phyloP scores from a whole-genome alignment of 2,797 vertebrate species.

The Limosa lapponica region DNA sequence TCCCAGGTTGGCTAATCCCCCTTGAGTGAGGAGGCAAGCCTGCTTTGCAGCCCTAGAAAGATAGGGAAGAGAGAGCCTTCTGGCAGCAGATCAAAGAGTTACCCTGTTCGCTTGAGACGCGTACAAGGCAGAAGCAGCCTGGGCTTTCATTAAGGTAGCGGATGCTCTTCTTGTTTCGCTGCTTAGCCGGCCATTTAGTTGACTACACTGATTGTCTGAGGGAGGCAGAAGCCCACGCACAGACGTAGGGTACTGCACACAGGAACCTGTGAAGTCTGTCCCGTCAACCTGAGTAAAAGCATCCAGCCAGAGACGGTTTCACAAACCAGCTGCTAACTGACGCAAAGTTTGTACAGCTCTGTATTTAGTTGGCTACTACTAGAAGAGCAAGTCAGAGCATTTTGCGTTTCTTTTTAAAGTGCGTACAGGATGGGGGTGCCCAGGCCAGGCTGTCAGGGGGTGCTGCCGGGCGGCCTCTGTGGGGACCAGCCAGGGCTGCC shows the following conservation, averaged over 20 bases:
- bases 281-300: neutral
- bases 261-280: neutral
- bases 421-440: fast-evolving
- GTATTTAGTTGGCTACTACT: neutral
- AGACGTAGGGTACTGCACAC: neutral
- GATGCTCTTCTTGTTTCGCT: neutral
- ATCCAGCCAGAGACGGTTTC: fast-evolving
- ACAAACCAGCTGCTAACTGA: neutral
- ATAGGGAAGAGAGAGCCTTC: neutral
- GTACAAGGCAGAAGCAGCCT: neutral
- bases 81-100: conserved; percentile 41
- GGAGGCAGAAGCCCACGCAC: neutral
- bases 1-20: neutral
- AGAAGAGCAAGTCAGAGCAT: neutral
- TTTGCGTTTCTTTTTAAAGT: neutral
- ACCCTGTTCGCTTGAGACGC: neutral
- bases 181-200: neutral
- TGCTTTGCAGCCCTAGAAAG: neutral
- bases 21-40: neutral
- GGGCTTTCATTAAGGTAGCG: neutral
- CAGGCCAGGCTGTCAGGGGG: fast-evolving
- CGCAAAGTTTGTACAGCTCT: neutral
- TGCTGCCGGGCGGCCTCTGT: fast-evolving
- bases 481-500: fast-evolving
- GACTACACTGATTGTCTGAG: neutral